These are phyloP conservation scores for Alcedo quadribrachys DNA, from an alignment of 2,797 vertebrate genomes.

Conservation along the genomic window DNA sequence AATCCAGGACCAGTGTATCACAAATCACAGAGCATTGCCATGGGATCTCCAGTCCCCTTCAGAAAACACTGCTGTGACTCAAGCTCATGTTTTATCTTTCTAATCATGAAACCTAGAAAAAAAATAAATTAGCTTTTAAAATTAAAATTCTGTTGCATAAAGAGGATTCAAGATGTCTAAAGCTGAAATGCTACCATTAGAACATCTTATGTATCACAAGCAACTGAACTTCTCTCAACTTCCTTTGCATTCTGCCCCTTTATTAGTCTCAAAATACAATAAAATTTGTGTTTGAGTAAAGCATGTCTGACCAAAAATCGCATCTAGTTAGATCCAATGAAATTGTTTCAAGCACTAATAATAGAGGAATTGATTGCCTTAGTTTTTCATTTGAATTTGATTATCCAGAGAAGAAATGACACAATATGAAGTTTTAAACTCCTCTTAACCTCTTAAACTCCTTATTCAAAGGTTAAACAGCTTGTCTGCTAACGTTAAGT, in stretches of 20 bases:
- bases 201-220: not conserved
- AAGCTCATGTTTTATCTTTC: not conserved
- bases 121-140: not conserved
- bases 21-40: not conserved
- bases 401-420: not conserved
- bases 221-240: not conserved
- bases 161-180: not conserved
- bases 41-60: not conserved
- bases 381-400: not conserved
- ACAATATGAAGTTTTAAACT: not conserved
- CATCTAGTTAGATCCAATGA: not conserved
- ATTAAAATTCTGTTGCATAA: not conserved
- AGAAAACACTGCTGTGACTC: not conserved
- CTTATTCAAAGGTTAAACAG: not conserved
- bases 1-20: not conserved
- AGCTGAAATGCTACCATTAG: not conserved
- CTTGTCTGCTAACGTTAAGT: not conserved
- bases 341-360: not conserved
- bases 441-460: not conserved
- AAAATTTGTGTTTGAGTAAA: not conserved
- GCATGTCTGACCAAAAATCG: not conserved
- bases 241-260: not conserved
- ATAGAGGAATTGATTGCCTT: not conserved
- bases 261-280: not conserved
- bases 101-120: not conserved